A percentile compares a stretch with the other conserved stretches of the same genome.
phyloP scores from a whole-genome alignment of 2,113 vertebrate genomes.

The Pangasianodon gigas region DNA sequence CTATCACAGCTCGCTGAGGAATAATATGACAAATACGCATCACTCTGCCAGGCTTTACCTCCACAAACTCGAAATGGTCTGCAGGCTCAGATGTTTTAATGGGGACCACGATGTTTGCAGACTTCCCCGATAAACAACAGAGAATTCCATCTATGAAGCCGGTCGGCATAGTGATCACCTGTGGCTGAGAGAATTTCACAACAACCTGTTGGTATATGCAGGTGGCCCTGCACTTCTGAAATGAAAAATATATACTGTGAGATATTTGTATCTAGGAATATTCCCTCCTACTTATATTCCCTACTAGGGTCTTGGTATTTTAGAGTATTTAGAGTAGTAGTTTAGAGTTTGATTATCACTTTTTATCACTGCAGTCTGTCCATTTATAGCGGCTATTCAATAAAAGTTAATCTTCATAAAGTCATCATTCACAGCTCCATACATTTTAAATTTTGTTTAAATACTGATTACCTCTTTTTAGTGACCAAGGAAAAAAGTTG shows the following conservation, averaged over 20 bases:
- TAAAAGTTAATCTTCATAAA: not conserved
- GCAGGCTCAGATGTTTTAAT: slow-evolving; percentile 79
- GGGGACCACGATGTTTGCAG: slow-evolving; percentile 80
- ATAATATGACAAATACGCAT: slow-evolving; percentile 81
- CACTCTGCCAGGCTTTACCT: slow-evolving; percentile 91
- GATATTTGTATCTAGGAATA: not conserved
- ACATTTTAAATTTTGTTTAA: not conserved
- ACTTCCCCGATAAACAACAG: slow-evolving; percentile 87
- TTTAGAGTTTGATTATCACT: not conserved
- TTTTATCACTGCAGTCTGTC: not conserved
- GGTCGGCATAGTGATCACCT: slow-evolving; percentile 82
- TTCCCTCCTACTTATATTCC: not conserved
- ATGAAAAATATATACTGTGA: not conserved
- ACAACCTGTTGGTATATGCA: not conserved
- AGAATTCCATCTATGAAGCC: slow-evolving; percentile 83
- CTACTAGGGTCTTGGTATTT: not conserved
- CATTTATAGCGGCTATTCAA: not conserved
- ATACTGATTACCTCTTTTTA: not conserved
- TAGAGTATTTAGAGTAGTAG: not conserved
- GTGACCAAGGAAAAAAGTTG: not conserved
- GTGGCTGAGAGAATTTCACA: slow-evolving; percentile 13
- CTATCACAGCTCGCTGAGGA: slow-evolving; percentile 66
- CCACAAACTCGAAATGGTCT: slow-evolving; percentile 90
- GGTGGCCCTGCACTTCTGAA: not conserved
- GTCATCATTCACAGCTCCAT: not conserved